Conservation (phyloP, 1,140 invertebrate species). For the Ceratitis capitata region DNA sequence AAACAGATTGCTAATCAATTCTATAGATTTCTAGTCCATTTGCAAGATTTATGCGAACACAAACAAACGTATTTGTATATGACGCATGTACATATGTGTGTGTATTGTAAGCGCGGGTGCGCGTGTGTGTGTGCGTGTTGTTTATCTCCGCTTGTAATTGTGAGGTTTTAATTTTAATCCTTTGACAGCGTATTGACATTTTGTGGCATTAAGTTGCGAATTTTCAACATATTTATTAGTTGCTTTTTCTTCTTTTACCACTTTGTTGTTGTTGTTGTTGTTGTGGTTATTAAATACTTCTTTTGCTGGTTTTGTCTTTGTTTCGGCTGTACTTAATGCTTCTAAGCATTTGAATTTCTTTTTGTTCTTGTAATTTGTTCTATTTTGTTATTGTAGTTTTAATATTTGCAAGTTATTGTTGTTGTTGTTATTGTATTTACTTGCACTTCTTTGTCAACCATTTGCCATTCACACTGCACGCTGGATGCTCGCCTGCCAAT, state of each 20-base stretch:
- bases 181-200: conserved; percentile 41
- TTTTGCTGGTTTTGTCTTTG: too few species aligned
- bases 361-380: background rate
- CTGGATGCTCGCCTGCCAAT: background rate
- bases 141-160: conserved; percentile 18
- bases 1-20: conserved; percentile 7
- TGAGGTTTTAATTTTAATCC: conserved; percentile 42
- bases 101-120: background rate
- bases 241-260: background rate
- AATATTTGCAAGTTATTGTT: background rate
- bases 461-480: background rate
- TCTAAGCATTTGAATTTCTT: too few species aligned
- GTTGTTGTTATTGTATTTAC: background rate
- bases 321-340: too few species aligned
- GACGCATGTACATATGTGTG: background rate
- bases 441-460: conserved; percentile 6
- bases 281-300: background rate
- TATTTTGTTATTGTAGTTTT: background rate
- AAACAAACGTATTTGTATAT: too few species aligned
- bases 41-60: background rate
- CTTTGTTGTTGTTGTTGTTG: background rate
- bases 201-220: conserved; percentile 37
- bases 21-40: conserved; percentile 4
- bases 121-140: background rate
- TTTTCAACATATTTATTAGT: background rate